Evolutionary conservation across 2,113 vertebrate species (phyloP), one percentile per base, ranked within the genome.

Genomic region (Scomber japonicus): DNA sequence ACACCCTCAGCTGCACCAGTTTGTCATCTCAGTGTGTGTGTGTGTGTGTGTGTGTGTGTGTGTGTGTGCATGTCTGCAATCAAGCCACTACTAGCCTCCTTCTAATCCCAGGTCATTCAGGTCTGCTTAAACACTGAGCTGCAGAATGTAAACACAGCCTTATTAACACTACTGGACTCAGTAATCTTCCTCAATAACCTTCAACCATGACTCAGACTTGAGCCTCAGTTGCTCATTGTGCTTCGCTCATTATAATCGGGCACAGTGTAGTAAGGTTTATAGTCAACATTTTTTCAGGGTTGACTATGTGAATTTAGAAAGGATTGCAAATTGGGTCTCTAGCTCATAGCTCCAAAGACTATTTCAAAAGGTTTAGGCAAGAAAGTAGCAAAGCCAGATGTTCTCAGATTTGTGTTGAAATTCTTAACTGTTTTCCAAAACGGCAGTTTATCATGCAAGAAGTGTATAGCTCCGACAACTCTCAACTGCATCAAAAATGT

Each of bases 71-170:
- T 64, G 78, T 80, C 27, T 80, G 63, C 84, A 83, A 82, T 87
- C 59, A 78, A 89, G 87, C 78, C 62, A 77, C 31, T 64, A 71
- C 79, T 51, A 50, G 80, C 40, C 79, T 77, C 82, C 55, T 67
- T 89, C 86, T 92, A 93, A 93, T 93, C 91, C 90, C 35, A 3
- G 82, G 78, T 87, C 87, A 91, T 82, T 92, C 80, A 86, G 80
- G 87, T 86, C 91, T 85, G 57, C 69, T 85, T 89, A 89, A 92
- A 90, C 83, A 88, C 60, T 69, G 67, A 90, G 81, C 71, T 72
- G 19, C 86, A 88, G 78, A 93, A 87, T 84, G 84, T 92, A 94
- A 94, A 94, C 85, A 93, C 75, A 86, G 80, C 71, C 92, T 89
- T 90, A 93, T 93, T 92, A 94, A 93, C 84, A 74, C 72, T 49